These are phyloP conservation scores for Callaeas wilsoni DNA, from an alignment of 2,113 vertebrate genomes.

Conservation along the genomic window DNA sequence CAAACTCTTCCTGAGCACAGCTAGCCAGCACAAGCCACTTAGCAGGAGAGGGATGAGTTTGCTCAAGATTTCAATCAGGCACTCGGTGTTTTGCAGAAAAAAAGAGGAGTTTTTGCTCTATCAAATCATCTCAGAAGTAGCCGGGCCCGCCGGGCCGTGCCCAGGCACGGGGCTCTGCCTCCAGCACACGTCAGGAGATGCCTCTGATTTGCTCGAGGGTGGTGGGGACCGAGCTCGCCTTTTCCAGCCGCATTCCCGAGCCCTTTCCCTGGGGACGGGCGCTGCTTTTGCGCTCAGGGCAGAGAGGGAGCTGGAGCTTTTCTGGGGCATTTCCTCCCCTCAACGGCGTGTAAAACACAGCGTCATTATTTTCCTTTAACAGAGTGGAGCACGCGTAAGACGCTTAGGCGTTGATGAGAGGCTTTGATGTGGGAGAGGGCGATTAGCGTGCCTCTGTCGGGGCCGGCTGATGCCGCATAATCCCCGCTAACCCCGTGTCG, in stretches of 20 bases:
- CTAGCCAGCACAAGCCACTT: background rate
- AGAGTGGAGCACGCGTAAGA: conserved; percentile 29
- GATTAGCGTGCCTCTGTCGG: background rate
- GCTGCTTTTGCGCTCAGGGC: background rate
- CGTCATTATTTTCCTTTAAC: background rate
- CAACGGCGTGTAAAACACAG: background rate
- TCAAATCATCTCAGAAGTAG: background rate
- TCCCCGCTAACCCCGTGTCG: background rate
- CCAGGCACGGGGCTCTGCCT: background rate
- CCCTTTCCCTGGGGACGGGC: background rate
- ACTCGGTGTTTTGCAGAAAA: background rate
- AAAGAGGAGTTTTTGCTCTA: background rate
- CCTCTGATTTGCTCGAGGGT: accelerated
- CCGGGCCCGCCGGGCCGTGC: accelerated
- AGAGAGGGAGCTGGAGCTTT: background rate
- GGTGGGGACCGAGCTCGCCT: background rate
- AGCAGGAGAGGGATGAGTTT: background rate
- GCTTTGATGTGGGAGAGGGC: conserved; percentile 28
- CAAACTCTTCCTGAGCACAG: background rate
- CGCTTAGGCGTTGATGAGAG: conserved; percentile 28
- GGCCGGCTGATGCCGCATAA: background rate
- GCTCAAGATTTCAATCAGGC: background rate
- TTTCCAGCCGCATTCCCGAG: background rate
- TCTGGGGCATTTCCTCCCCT: background rate
- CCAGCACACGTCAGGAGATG: accelerated